Conservation (phyloP, 92 coral and sea anemone species). For the Parazoanthus swiftii region DNA sequence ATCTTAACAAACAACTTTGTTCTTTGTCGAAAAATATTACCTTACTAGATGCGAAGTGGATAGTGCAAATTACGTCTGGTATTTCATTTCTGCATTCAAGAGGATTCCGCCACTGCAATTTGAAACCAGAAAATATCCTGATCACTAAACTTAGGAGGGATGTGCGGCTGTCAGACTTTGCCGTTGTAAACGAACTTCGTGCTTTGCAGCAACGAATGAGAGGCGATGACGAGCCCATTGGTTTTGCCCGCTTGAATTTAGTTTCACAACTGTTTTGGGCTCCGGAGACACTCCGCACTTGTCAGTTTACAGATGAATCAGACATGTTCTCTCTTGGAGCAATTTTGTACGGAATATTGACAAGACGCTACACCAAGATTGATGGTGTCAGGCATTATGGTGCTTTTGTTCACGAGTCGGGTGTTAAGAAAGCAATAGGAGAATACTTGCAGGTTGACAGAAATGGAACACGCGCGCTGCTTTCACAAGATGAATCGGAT, state of each 20-base stretch:
- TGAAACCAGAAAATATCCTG: slow-evolving; percentile 9
- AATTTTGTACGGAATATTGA: slow-evolving; percentile 4
- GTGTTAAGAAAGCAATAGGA: neutral
- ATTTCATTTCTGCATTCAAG: neutral
- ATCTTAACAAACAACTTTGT: neutral
- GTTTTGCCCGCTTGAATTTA: neutral
- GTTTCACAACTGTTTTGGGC: neutral
- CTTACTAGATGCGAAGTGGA: neutral
- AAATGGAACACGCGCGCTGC: neutral
- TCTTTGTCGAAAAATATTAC: neutral
- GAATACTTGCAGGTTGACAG: neutral
- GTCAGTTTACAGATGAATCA: neutral
- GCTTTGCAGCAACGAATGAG: neutral
- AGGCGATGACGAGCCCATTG: neutral
- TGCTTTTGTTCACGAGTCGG: neutral
- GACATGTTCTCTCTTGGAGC: neutral
- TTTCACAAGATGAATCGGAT: neutral
- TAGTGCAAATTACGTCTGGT: neutral
- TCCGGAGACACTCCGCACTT: neutral
- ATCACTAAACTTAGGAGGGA: neutral
- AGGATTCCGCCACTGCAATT: neutral
- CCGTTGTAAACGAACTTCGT: neutral
- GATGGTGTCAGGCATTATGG: neutral
- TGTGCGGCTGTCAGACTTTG: slow-evolving; percentile 19
- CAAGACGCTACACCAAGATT: neutral